A percentile compares a stretch with the other conserved stretches of the same genome.
Evolutionary conservation across 1,140 invertebrate species (phyloP).

Genomic region (Megalonaias nervosa): DNA sequence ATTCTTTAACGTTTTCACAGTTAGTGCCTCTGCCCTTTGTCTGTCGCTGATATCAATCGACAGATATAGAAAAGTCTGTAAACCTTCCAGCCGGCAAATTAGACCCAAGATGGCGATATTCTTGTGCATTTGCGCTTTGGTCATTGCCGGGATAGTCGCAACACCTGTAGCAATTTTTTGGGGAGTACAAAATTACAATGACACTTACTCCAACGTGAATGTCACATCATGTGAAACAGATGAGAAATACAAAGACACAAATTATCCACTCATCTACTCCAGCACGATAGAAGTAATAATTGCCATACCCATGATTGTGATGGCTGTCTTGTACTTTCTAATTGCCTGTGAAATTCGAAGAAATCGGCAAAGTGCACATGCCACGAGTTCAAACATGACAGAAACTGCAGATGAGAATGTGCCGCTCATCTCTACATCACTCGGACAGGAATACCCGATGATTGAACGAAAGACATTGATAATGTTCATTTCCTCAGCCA

Average conservation of each 20-base stretch:
- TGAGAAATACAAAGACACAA: background rate
- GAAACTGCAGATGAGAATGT: background rate
- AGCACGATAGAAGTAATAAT: conserved; percentile 1
- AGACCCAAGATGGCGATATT: conserved; percentile 1
- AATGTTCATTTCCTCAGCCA: conserved; percentile 20
- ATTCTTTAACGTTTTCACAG: conserved; percentile 46
- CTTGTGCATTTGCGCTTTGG: background rate
- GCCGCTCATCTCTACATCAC: background rate
- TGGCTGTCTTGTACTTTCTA: conserved; percentile 12
- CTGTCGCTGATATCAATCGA: conserved; percentile 44
- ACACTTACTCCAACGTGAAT: background rate
- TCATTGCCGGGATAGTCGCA: conserved; percentile 5
- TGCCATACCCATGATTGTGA: conserved; percentile 7
- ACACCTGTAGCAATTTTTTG: conserved; percentile 15
- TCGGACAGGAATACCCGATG: no score
- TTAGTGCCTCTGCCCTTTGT: conserved; percentile 39
- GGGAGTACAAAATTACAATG: conserved; percentile 5
- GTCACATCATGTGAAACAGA: conserved; percentile 32
- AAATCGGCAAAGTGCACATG: background rate
- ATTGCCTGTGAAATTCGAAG: background rate
- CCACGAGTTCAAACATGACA: background rate
- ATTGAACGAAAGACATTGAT: conserved; percentile 23
- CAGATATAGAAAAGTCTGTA: conserved; percentile 47
- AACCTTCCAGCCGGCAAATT: conserved; percentile 42
- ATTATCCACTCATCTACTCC: conserved; percentile 1